These are phyloP conservation scores for Furcifer pardalis DNA, from an alignment of 2,797 vertebrate genomes.

Conservation along the genomic window DNA sequence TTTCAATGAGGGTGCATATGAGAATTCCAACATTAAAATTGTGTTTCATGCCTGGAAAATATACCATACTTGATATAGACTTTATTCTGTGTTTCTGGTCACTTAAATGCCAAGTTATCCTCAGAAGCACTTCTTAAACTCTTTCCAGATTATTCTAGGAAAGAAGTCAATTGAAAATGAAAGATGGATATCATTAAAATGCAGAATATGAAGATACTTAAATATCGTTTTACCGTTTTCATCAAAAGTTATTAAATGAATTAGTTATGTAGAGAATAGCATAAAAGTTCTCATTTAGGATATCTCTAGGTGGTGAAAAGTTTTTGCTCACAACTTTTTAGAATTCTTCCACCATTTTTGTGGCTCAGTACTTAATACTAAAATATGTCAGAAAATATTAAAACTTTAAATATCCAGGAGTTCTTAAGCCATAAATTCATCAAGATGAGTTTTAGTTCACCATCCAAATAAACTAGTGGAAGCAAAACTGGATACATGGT, in stretches of 20 bases:
- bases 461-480: conserved; percentile 45
- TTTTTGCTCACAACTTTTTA: conserved; percentile 53
- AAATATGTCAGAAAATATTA: conserved; percentile 54
- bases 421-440: conserved; percentile 43
- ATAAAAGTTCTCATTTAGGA: conserved; percentile 51
- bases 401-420: conserved; percentile 51
- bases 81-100: conserved; percentile 42
- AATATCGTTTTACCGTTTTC: conserved; percentile 3
- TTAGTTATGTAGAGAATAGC: conserved; percentile 53
- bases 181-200: conserved; percentile 2
- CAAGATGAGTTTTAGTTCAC: conserved; percentile 46
- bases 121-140: conserved; percentile 49
- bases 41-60: not conserved
- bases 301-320: conserved; percentile 53
- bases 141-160: conserved; percentile 52
- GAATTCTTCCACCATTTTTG: conserved; percentile 46
- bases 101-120: conserved; percentile 53
- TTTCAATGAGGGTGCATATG: conserved; percentile 25
- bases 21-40: not conserved
- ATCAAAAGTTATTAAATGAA: conserved; percentile 54
- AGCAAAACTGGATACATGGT: conserved; percentile 34
- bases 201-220: not conserved
- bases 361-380: conserved; percentile 50
- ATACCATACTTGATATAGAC: not conserved
- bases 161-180: conserved; percentile 52